phyloP scores from a whole-genome alignment of 2,888 invertebrate genomes.

The Tenthredo scrophulariae region DNA sequence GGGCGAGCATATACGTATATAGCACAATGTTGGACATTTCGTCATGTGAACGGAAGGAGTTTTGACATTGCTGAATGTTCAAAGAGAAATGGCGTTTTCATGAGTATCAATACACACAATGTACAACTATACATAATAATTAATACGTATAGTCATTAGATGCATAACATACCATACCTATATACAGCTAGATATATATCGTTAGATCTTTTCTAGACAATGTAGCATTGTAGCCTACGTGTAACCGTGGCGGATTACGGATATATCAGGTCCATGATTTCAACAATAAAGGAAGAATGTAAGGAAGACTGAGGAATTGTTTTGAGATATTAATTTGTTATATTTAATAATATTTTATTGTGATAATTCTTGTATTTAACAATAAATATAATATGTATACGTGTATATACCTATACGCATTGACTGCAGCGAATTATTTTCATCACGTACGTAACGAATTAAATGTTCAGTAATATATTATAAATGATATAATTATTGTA shows the following conservation, averaged over 20 bases:
- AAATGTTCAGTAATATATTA: constrained; percentile 9
- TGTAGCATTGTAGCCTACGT: not conserved
- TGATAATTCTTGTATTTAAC: constrained; percentile 54
- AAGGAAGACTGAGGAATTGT: constrained; percentile 18
- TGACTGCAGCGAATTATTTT: not conserved
- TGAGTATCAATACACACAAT: constrained; percentile 18
- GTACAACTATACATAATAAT: constrained; percentile 21
- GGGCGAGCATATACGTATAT: constrained; percentile 3
- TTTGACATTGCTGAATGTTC: not conserved
- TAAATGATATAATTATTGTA: constrained; percentile 30
- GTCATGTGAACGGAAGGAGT: not conserved
- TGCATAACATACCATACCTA: not conserved
- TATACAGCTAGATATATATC: not conserved
- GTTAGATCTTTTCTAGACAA: not conserved
- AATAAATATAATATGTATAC: constrained; percentile 52
- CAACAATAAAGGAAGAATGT: not conserved
- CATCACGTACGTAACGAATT: not conserved
- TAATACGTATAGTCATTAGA: not conserved
- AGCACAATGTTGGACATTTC: constrained; percentile 4
- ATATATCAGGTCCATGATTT: not conserved
- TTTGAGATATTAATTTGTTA: constrained; percentile 49
- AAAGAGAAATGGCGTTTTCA: not conserved
- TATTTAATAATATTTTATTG: constrained; percentile 54
- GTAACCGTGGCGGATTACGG: not conserved
- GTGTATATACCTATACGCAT: constrained; percentile 8